These are phyloP conservation scores for Melopsittacus undulatus DNA, from an alignment of 2,797 vertebrate genomes.

Conservation along the genomic window DNA sequence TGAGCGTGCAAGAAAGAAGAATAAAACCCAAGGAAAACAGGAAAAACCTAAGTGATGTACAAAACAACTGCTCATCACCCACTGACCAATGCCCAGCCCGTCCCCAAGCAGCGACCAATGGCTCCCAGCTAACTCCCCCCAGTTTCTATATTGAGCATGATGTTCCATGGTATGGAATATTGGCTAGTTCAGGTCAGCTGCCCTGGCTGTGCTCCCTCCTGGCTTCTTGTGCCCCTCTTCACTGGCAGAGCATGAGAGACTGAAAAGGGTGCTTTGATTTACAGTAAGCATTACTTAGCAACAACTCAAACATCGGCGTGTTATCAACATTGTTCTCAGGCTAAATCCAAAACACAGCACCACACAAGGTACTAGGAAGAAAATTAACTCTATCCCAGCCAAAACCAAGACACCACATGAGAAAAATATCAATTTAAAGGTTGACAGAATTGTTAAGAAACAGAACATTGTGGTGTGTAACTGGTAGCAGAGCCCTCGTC, in stretches of 20 bases:
- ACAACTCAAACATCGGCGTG: too few species aligned
- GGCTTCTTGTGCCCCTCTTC: too few species aligned
- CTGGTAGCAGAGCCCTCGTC: neutral
- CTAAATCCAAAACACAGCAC: neutral
- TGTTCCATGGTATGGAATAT: too few species aligned
- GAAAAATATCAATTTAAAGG: neutral
- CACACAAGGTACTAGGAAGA: neutral
- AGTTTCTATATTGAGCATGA: too few species aligned
- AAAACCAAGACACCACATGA: neutral
- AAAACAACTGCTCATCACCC: neutral
- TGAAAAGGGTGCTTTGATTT: too few species aligned
- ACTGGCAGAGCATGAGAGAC: too few species aligned
- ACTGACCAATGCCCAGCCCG: neutral
- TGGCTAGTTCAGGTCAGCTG: too few species aligned
- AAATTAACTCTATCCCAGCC: neutral
- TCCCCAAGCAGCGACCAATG: neutral
- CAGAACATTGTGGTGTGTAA: fast-evolving
- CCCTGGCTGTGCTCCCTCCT: too few species aligned
- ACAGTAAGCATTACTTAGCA: too few species aligned
- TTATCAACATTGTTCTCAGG: too few species aligned
- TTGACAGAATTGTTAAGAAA: neutral
- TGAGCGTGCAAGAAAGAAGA: neutral
- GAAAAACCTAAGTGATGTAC: neutral
- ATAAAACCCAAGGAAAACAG: neutral
- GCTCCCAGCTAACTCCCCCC: neutral